Conservation (phyloP, 2,797 vertebrate genomes). For the Acanthurus tractus region DNA sequence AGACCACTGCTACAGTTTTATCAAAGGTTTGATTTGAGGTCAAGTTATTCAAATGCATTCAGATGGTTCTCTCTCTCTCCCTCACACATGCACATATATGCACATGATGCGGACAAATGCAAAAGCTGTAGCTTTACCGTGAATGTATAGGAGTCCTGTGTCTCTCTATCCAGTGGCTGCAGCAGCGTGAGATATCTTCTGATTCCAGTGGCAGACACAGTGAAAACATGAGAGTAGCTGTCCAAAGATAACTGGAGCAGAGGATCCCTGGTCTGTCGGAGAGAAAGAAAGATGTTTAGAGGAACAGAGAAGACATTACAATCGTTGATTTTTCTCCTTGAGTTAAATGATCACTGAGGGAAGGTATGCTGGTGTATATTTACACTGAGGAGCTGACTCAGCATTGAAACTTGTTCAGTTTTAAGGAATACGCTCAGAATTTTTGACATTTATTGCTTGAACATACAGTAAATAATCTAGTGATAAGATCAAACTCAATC, state of each 20-base stretch:
- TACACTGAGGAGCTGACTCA: not conserved
- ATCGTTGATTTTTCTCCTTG: not conserved
- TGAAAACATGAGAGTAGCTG: slow-evolving; percentile 89
- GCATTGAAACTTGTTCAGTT: not conserved
- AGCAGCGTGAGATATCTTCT: slow-evolving; percentile 92
- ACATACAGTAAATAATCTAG: not conserved
- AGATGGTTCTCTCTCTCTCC: slow-evolving; percentile 4
- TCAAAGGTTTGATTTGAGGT: slow-evolving; percentile 6
- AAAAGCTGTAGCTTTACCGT: slow-evolving; percentile 81
- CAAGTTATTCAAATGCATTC: slow-evolving; percentile 46
- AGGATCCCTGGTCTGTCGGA: slow-evolving; percentile 92
- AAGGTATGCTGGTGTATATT: not conserved
- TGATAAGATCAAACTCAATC: too few species aligned
- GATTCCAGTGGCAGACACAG: slow-evolving; percentile 90
- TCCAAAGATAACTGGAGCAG: slow-evolving; percentile 92
- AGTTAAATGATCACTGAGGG: not conserved
- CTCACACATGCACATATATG: not conserved
- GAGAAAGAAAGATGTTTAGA: slow-evolving; percentile 16
- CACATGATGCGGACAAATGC: not conserved
- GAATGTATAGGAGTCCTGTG: slow-evolving; percentile 92
- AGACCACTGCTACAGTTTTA: not conserved
- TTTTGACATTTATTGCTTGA: not conserved
- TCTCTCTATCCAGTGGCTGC: slow-evolving; percentile 94
- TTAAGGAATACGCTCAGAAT: not conserved
- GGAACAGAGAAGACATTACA: not conserved